Percentiles rank a stretch among this genome's conserved stretches.
Conservation (phyloP, 2,797 vertebrate species). For the Schizothorax lantsangensis region DNA sequence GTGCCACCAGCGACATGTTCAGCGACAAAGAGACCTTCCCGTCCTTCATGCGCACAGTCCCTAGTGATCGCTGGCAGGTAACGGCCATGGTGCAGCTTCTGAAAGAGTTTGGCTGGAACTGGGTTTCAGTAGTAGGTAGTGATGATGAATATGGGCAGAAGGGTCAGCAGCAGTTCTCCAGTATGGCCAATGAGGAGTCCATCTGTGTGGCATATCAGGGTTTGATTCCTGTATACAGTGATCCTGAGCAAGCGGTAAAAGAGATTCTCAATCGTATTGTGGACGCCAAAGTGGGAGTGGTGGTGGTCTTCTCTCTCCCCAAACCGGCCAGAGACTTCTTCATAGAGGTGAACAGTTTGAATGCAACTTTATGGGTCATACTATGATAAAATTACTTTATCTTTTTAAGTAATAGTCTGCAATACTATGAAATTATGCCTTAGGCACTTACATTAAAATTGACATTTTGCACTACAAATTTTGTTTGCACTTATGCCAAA, state of each 20-base stretch:
- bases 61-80: slow-evolving; percentile 82
- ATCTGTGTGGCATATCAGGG: slow-evolving; percentile 89
- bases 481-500: background rate
- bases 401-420: background rate
- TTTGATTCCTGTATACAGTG: slow-evolving; percentile 79
- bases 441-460: background rate
- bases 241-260: background rate
- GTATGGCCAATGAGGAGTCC: slow-evolving; percentile 62
- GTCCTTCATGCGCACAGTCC: slow-evolving; percentile 88
- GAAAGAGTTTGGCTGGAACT: slow-evolving; percentile 83
- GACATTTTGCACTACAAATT: background rate
- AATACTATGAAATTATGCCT: background rate
- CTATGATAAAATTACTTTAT: background rate
- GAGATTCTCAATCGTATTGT: slow-evolving; percentile 73
- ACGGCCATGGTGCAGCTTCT: slow-evolving; percentile 79
- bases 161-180: slow-evolving; percentile 76
- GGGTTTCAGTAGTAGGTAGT: slow-evolving; percentile 86
- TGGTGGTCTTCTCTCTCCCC: slow-evolving; percentile 80
- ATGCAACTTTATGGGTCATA: background rate
- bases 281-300: slow-evolving; percentile 73
- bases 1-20: slow-evolving; percentile 84
- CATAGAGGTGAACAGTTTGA: slow-evolving; percentile 67
- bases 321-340: slow-evolving; percentile 71
- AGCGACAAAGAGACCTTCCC: slow-evolving; percentile 81
- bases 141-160: slow-evolving; percentile 85